Evolutionary conservation across 1,140 invertebrate genomes (phyloP).

Genomic region (Ridgeia piscesae): DNA sequence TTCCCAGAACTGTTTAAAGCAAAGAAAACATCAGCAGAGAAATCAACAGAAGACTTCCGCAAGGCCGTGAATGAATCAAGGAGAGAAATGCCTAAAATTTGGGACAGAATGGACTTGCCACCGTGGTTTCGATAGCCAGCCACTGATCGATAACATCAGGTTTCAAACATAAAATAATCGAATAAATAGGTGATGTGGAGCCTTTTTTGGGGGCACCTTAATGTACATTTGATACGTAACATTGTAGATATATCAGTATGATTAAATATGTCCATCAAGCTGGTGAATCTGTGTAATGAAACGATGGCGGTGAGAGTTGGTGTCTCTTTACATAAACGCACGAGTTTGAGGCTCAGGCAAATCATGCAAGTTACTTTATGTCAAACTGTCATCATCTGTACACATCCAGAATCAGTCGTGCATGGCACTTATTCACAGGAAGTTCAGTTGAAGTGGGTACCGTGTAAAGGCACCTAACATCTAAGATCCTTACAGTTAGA

Average conservation of each 20-base stretch:
- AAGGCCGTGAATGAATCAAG: neutral
- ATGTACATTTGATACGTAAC: neutral
- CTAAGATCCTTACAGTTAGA: too few species aligned
- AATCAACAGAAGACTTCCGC: neutral
- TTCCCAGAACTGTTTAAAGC: slow-evolving; percentile 25
- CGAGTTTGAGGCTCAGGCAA: neutral
- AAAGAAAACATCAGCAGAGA: slow-evolving; percentile 8
- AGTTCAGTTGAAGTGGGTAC: too few species aligned
- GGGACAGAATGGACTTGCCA: slow-evolving; percentile 6
- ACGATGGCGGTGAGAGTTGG: neutral
- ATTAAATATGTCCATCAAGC: neutral
- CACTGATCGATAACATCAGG: slow-evolving; percentile 24
- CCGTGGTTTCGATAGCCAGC: slow-evolving; percentile 9
- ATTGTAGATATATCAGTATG: neutral
- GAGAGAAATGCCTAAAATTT: slow-evolving; percentile 6
- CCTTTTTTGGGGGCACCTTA: neutral
- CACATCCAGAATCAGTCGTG: too few species aligned
- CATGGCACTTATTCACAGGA: too few species aligned
- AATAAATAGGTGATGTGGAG: neutral
- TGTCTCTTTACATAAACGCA: neutral
- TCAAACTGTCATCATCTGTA: neutral
- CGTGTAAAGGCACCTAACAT: too few species aligned
- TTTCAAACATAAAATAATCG: neutral
- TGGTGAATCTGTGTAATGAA: neutral
- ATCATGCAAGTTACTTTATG: neutral